A percentile compares a stretch with the other conserved stretches of the same genome.
Conservation (phyloP, 2,113 vertebrate genomes). For the Takifugu bimaculatus region DNA sequence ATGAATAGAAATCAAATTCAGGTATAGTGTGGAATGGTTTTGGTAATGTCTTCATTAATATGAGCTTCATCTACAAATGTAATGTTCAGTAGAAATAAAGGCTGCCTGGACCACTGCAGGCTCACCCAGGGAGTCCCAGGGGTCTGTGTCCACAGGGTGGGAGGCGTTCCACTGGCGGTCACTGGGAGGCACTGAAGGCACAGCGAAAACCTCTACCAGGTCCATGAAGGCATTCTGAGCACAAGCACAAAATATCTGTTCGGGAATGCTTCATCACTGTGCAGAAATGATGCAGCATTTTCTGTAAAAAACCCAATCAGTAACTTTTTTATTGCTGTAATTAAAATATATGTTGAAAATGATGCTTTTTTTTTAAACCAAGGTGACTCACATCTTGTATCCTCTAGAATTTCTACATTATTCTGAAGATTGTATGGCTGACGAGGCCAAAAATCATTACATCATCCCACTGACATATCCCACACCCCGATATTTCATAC, state of each 20-base stretch:
- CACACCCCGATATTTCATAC: conserved; percentile 64
- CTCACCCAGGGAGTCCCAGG: conserved; percentile 75
- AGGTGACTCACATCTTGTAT: too few relatives aligned
- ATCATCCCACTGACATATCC: conserved; percentile 25
- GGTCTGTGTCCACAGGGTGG: conserved; percentile 41
- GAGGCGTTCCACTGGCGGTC: conserved; percentile 59
- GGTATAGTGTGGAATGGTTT: too few relatives aligned
- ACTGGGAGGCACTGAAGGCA: conserved; percentile 62
- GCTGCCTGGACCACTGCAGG: neutral
- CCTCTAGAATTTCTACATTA: too few relatives aligned
- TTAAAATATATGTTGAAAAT: too few relatives aligned
- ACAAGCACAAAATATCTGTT: conserved; percentile 28
- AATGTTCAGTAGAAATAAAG: neutral
- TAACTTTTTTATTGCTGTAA: too few relatives aligned
- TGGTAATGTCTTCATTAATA: neutral
- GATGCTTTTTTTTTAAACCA: too few relatives aligned
- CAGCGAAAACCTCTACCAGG: conserved; percentile 87
- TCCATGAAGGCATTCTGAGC: conserved; percentile 89
- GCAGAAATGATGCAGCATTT: neutral
- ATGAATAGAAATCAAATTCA: too few relatives aligned
- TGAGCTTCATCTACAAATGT: neutral
- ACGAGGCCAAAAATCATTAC: too few relatives aligned
- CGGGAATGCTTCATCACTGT: neutral
- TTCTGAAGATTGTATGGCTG: too few relatives aligned
- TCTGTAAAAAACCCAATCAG: conserved; percentile 10